These are phyloP conservation scores for Drosophila nigrodunni DNA, from an alignment of 1,140 invertebrate genomes.

Conservation along the genomic window DNA sequence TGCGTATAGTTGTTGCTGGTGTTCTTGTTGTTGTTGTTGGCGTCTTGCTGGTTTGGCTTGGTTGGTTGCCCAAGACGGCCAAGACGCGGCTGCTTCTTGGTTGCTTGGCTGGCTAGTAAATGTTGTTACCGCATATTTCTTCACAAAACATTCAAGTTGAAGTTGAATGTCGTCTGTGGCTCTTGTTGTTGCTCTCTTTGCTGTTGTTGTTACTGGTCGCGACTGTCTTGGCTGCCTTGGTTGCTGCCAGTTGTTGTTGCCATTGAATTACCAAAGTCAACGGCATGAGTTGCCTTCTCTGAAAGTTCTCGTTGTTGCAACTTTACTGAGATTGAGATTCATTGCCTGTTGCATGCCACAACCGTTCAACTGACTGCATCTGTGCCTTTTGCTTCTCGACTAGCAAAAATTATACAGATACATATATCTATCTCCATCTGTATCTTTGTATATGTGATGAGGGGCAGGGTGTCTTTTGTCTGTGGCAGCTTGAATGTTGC, in stretches of 20 bases:
- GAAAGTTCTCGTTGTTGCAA: conserved; percentile 23
- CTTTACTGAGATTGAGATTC: conserved; percentile 74
- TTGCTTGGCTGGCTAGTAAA: conserved; percentile 53
- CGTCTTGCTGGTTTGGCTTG: conserved; percentile 23
- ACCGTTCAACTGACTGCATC: conserved; percentile 70
- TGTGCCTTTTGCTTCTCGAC: conserved; percentile 26
- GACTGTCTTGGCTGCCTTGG: conserved; percentile 17
- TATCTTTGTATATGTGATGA: conserved; percentile 16
- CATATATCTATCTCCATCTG: conserved; percentile 20
- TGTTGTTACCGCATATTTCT: conserved; percentile 78
- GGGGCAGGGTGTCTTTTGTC: conserved; percentile 26
- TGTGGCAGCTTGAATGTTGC: conserved; percentile 51
- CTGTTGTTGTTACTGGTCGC: conserved; percentile 9
- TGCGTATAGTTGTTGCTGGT: conserved; percentile 50
- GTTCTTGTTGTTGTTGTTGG: no score
- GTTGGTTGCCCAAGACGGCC: conserved; percentile 21
- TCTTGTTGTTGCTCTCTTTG: conserved; percentile 26
- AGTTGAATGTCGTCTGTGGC: conserved; percentile 65
- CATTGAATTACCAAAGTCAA: conserved; percentile 80
- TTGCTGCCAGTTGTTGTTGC: conserved; percentile 62
- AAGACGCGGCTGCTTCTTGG: conserved; percentile 25
- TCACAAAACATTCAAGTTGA: conserved; percentile 68
- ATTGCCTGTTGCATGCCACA: conserved; percentile 80
- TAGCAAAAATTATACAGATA: conserved; percentile 48
- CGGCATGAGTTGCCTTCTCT: conserved; percentile 48